Percentiles rank a stretch among this genome's conserved stretches.
phyloP scores from a whole-genome alignment of 92 coral and sea anemone genomes.

The Nematostella vectensis region DNA sequence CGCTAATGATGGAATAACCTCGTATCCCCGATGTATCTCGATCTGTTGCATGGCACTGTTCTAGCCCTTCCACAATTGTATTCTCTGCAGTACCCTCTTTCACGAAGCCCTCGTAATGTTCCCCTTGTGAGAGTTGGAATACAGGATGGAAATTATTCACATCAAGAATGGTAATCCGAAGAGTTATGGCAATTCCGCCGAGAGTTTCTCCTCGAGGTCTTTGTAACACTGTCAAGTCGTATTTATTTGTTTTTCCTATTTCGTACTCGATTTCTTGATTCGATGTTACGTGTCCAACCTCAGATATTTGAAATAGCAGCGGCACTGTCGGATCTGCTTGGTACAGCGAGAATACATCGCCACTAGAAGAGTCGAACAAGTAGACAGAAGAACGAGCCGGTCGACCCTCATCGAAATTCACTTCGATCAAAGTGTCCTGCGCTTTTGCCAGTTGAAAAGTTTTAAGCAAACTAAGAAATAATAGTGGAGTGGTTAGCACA shows the following conservation, averaged over 20 bases:
- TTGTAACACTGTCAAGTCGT: slow-evolving; percentile 36
- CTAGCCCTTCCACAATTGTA: slow-evolving; percentile 37
- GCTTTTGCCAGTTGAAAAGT: slow-evolving; percentile 10
- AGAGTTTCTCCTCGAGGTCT: slow-evolving; percentile 26
- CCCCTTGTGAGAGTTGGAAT: slow-evolving; percentile 15
- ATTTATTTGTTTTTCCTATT: slow-evolving; percentile 33
- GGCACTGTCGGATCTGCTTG: slow-evolving; percentile 15
- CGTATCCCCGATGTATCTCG: slow-evolving; percentile 35
- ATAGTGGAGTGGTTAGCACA: too few species aligned
- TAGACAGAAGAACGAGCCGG: slow-evolving; percentile 16
- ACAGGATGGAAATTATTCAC: slow-evolving; percentile 43
- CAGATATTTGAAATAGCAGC: slow-evolving; percentile 28
- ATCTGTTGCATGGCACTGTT: slow-evolving; percentile 41
- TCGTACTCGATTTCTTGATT: slow-evolving; percentile 16
- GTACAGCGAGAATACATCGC: slow-evolving; percentile 24
- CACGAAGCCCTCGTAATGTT: slow-evolving; percentile 34
- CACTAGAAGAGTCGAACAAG: slow-evolving; percentile 27
- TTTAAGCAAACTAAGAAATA: slow-evolving; percentile 2
- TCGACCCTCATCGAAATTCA: slow-evolving; percentile 13
- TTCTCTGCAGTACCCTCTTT: slow-evolving; percentile 30
- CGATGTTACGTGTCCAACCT: slow-evolving; percentile 31
- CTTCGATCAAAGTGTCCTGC: slow-evolving; percentile 1
- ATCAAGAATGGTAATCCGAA: slow-evolving; percentile 25
- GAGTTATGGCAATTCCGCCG: slow-evolving; percentile 40
- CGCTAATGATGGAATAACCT: slow-evolving; percentile 29